phyloP scores from a whole-genome alignment of 2,113 vertebrate genomes.

The Chinchilla lanigera region DNA sequence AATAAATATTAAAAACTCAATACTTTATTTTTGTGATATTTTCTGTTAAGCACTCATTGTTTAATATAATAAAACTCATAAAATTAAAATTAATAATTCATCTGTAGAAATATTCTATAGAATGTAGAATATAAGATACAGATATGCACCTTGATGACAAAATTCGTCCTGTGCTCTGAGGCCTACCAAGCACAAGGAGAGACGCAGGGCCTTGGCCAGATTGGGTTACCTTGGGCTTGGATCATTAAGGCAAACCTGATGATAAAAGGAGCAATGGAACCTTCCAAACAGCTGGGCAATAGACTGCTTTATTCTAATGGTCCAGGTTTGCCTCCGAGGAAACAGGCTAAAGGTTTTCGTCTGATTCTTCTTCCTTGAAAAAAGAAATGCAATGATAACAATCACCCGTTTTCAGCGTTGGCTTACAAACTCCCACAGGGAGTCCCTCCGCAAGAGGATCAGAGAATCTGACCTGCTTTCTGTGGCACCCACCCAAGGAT shows the following conservation, averaged over 20 bases:
- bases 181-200: not conserved
- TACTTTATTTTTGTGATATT: not conserved
- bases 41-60: not conserved
- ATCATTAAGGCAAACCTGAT: not conserved
- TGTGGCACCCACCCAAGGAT: not conserved
- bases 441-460: not conserved
- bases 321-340: conserved; percentile 7
- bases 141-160: not conserved
- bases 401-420: not conserved
- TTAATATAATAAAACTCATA: not conserved
- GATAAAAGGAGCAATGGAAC: not conserved
- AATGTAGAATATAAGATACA: not conserved
- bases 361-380: conserved; percentile 48
- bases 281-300: not conserved
- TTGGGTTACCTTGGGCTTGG: not conserved
- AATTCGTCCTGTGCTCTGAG: not conserved
- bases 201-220: not conserved
- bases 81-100: not conserved
- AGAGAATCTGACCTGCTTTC: not conserved
- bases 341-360: not conserved
- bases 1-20: not conserved
- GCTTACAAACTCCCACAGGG: conserved; percentile 11
- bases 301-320: not conserved
- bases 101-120: not conserved
- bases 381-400: conserved; percentile 5